Evolutionary conservation across 2,888 invertebrate species (phyloP).

Genomic region (Ypsolopha scabrella): DNA sequence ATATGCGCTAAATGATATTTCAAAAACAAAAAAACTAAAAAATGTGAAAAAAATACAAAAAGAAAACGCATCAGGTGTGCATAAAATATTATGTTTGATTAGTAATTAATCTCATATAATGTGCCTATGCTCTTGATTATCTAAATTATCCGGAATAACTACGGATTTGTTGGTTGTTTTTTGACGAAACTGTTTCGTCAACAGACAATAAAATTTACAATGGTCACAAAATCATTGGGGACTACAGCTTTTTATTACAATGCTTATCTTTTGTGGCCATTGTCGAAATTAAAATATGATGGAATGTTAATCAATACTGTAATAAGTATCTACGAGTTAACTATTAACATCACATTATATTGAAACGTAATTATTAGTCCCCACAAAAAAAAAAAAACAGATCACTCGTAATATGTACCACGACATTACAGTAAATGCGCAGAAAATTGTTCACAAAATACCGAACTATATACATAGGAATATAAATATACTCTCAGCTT

Average conservation of each 20-base stretch:
- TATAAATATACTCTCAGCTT: no score
- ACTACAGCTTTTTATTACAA: slow-evolving; percentile 11
- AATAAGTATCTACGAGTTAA: no score
- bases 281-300: neutral
- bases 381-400: no score
- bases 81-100: slow-evolving; percentile 65
- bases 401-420: no score
- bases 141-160: slow-evolving; percentile 35
- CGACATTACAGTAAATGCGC: no score
- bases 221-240: slow-evolving; percentile 24
- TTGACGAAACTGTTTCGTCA: slow-evolving; percentile 13
- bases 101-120: slow-evolving; percentile 58
- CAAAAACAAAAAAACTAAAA: slow-evolving; percentile 37
- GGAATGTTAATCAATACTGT: no score
- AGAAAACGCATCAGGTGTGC: slow-evolving; percentile 47
- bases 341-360: no score
- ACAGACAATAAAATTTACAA: slow-evolving; percentile 24
- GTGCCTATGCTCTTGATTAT: slow-evolving; percentile 55
- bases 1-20: slow-evolving; percentile 61
- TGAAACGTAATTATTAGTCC: no score
- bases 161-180: slow-evolving; percentile 22
- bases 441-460: no score
- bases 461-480: no score
- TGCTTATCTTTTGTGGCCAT: neutral
- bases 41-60: slow-evolving; percentile 42